Evolutionary conservation across 2,888 invertebrate genomes (phyloP).

Genomic region (Dioctria rufipes): DNA sequence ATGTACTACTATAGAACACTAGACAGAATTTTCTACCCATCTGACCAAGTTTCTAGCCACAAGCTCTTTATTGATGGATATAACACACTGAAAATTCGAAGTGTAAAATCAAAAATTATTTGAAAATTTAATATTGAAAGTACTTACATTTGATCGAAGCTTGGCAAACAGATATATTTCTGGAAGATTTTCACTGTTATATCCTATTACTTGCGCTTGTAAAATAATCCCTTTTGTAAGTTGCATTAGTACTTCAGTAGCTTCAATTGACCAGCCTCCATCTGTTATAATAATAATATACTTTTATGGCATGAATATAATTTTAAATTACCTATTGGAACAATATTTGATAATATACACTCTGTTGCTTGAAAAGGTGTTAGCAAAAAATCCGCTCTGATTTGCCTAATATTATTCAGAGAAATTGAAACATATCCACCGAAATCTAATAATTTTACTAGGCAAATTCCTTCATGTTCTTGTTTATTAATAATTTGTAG

Average conservation of each 20-base stretch:
- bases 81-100: conserved; percentile 77
- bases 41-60: conserved; percentile 87
- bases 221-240: conserved; percentile 87
- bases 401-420: conserved; percentile 87
- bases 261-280: conserved; percentile 82
- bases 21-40: conserved; percentile 73
- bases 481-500: conserved; percentile 82
- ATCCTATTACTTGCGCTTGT: conserved; percentile 91
- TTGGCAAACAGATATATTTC: conserved; percentile 87
- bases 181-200: conserved; percentile 82
- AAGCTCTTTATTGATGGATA: conserved; percentile 90
- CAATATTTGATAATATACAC: conserved; percentile 91
- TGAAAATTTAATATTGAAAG: neutral
- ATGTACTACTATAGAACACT: no score
- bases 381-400: conserved; percentile 92
- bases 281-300: neutral
- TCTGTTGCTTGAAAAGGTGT: conserved; percentile 98
- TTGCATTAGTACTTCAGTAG: conserved; percentile 83
- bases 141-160: conserved; percentile 79
- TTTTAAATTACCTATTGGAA: conserved; percentile 78
- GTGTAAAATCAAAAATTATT: neutral
- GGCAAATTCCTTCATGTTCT: no score
- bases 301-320: neutral
- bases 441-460: conserved; percentile 93
- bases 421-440: conserved; percentile 91